phyloP scores from a whole-genome alignment of 1,140 invertebrate genomes.

The Cotesia typhae region DNA sequence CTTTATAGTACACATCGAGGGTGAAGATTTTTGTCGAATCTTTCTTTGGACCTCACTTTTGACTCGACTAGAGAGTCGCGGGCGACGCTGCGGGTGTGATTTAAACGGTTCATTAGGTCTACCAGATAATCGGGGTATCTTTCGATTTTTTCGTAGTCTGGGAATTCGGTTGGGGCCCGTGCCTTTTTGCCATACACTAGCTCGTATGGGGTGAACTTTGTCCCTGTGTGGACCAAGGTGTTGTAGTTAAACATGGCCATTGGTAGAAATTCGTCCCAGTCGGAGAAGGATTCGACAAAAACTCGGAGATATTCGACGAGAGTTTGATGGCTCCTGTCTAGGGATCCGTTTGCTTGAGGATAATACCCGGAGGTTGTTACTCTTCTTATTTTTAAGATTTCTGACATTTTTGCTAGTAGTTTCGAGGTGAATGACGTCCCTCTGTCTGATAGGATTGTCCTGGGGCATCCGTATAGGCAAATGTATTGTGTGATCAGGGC shows the following conservation, averaged over 20 bases:
- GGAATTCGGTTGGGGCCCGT: neutral
- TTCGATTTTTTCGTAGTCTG: neutral
- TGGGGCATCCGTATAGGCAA: slow-evolving; percentile 44
- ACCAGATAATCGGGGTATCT: slow-evolving; percentile 12
- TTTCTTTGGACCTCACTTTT: too few relatives aligned
- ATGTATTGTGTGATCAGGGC: slow-evolving; percentile 32
- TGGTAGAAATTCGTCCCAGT: slow-evolving; percentile 17
- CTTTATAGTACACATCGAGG: too few relatives aligned
- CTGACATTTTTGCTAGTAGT: slow-evolving; percentile 42
- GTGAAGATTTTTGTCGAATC: too few relatives aligned
- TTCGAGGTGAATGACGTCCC: slow-evolving; percentile 42
- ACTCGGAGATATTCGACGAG: neutral
- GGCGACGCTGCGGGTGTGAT: too few relatives aligned
- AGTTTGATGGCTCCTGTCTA: slow-evolving; percentile 26
- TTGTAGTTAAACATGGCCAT: slow-evolving; percentile 23
- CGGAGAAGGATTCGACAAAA: neutral
- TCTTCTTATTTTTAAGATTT: slow-evolving; percentile 38
- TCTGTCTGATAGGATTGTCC: slow-evolving; percentile 46
- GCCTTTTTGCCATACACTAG: slow-evolving; percentile 5
- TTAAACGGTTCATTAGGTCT: neutral
- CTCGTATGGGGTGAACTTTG: slow-evolving; percentile 22
- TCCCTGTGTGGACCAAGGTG: neutral
- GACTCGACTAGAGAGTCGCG: too few relatives aligned
- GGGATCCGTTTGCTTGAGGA: slow-evolving; percentile 25
- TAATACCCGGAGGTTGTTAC: slow-evolving; percentile 29